Evolutionary conservation across 92 coral and sea anemone genomes (phyloP), one percentile per base, ranked within the genome.

Genomic region (Porites lobata): DNA sequence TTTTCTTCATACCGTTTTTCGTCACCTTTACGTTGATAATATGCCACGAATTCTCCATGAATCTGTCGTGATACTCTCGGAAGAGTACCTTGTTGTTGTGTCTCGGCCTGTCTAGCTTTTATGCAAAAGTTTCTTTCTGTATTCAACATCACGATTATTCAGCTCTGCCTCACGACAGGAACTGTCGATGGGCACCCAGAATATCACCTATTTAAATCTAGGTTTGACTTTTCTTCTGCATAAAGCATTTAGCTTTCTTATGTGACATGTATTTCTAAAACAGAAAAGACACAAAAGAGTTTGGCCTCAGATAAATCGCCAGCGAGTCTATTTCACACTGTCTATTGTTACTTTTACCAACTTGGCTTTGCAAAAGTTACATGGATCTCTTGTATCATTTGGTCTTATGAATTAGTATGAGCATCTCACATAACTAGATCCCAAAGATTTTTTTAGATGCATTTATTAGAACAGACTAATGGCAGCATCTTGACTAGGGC

Each of bases 31-130:
- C 63, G 64, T 7, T 51, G 32, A 7, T 19, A 24, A 64, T 10
- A 61, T 38, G 79, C 15, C 61, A 32, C 47, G 14, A 12, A 1
- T 21, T 73, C 43, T 47, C 26, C 64, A 14, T 67, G 4, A 69
- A 57, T 72, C 52, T 6, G 20, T 62, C 7, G 21, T 81, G 8
- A 29, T 26, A 15, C 20, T 18, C 59, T 15, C 10, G 19, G 65
- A 76, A 80, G 81, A 81, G 79, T 80, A 38, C 47, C 47, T 73
- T 85, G 90, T 69, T 26, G 80, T 76, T 58, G 38, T 81, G 94
- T 91, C 94, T 76, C 90, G 85, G 26, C 8, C 24, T 86, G 94
- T 91, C 91, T 91, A 86, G 94, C 21, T 91, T 91, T 91, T 91
- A 91, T 91, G 94, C 94, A 79, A 86, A 91, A 81, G 51, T 61